phyloP scores from a whole-genome alignment of 2,888 invertebrate species.

The Loripinus fragilis region DNA sequence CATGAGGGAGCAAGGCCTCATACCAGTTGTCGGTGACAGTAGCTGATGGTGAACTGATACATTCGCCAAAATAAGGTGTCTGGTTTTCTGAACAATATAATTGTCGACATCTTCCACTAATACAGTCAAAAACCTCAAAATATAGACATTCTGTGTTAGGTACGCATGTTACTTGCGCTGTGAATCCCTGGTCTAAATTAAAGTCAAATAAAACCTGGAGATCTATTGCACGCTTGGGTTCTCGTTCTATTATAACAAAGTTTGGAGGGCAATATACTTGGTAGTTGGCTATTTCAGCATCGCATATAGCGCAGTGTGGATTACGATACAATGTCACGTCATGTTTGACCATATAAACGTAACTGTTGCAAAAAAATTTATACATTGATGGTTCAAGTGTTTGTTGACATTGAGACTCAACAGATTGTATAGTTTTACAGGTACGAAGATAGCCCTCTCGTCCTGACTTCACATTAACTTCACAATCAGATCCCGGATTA shows the following conservation, averaged over 20 bases:
- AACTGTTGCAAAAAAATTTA: background rate
- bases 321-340: background rate
- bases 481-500: background rate
- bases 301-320: background rate
- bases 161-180: constrained; percentile 4
- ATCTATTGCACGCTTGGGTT: background rate
- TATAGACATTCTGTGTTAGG: background rate
- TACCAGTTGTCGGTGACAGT: background rate
- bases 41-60: background rate
- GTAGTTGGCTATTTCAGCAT: background rate
- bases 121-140: constrained; percentile 34
- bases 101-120: constrained; percentile 20
- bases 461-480: background rate
- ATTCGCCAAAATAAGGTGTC: constrained; percentile 2
- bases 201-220: constrained; percentile 32
- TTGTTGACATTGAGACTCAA: background rate
- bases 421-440: background rate
- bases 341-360: background rate
- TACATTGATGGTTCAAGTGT: background rate
- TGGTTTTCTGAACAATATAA: constrained; percentile 10
- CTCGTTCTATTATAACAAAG: background rate
- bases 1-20: background rate
- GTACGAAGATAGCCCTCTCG: background rate
- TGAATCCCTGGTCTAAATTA: background rate
- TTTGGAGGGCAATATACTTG: background rate